Base-by-base conservation (phyloP, 2,797 vertebrate genomes). In the Squalus acanthias region DNA sequence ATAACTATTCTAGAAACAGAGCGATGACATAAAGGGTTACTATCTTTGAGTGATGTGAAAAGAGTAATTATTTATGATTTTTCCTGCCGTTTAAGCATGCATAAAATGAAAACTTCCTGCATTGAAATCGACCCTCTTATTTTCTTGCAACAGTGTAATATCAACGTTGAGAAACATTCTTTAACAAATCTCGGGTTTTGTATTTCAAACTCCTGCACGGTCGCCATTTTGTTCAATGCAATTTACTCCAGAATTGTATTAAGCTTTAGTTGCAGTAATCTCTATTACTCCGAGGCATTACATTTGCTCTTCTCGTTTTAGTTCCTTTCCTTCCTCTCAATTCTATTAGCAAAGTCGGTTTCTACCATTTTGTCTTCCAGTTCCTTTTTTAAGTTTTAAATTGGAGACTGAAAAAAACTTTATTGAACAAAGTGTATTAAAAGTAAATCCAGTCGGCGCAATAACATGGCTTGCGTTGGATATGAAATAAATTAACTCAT, bases 141-240 rank as follows among this genome's bases (percentile, higher is more conserved):
- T 50, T 70, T 95, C 69, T 53, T 50, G 12, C 24, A 5, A 9
- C 67, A 46, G 5, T 70, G 13, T 53, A 29, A 95, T 74, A 74
- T 57, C 22, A 95, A 29, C 10, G 39, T 29, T 15, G 94, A 74
- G 69, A 95, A 95, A 74, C 39, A 50, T 93, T 95, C 88, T 33
- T 91, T 63, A 91, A 91, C 82, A 95, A 70, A 72, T 72, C 67
- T 72, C 94, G 69, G 94, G 39, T 70, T 95, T 72, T 95, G 69
- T 24, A 74, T 50, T 72, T 95, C 69, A 50, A 53, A 95, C 69
- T 74, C 69, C 69, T 29, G 24, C 67, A 74, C 94, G 94, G 94
- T 70, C 94, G 94, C 94, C 94, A 95, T 95, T 95, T 95, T 95
- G 94, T 95, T 70, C 94, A 50, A 95, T 70, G 69, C 94, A 53